Evolutionary conservation across 2,888 invertebrate species (phyloP), one percentile per base, ranked within the genome.

Genomic region (Pristionchus entomophagus): DNA sequence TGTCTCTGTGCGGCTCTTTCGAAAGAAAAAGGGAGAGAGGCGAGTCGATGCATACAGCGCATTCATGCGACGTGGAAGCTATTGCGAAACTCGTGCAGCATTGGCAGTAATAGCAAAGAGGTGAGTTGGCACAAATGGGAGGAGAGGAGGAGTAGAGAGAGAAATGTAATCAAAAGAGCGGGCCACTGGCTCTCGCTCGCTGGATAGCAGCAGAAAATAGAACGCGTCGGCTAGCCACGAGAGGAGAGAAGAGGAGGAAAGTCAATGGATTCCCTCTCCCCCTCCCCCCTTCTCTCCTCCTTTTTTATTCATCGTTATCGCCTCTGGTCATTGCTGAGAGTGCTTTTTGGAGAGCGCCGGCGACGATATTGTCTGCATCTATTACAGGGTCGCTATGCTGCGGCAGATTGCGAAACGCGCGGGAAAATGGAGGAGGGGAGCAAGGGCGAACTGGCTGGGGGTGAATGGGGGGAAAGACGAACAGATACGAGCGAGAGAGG

Each of bases 231-330:
- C 14, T 65, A 35, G 32, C 35, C 35, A 53, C 26, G n/a, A 35
- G 65, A 65, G 19, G 62, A 62, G 62, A 29, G 38, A 69, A 29
- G 38, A n/a, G 38, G 38, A 26, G n/a, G n/a, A 73, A 45, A 73
- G 73, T 73, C 41, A 73, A 38, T 73, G 73, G 41, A 73, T 73
- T 73, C 73, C 10, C n/a, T 62, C 62, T 38, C 65, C 41, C 41
- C 17, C 26, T 26, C 17, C 8, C 69, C 29, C n/a, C 41, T 41
- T 41, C 29, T 56, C 22, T 38, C 41, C 41, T 41, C 12, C 73
- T 69, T 22, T 32, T 62, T n/a, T 45, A 14, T 19, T 38, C 69
- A 29, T 26, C 6, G 22, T 62, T 26, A 62, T 62, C 56, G 10
- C 56, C 22, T 26, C 26, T 8, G 56, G 26, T 65, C 65, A 65